Evolutionary conservation across 2,888 invertebrate species (phyloP), one percentile per base, ranked within the genome.

Genomic region (Phoenoteleia sp.): DNA sequence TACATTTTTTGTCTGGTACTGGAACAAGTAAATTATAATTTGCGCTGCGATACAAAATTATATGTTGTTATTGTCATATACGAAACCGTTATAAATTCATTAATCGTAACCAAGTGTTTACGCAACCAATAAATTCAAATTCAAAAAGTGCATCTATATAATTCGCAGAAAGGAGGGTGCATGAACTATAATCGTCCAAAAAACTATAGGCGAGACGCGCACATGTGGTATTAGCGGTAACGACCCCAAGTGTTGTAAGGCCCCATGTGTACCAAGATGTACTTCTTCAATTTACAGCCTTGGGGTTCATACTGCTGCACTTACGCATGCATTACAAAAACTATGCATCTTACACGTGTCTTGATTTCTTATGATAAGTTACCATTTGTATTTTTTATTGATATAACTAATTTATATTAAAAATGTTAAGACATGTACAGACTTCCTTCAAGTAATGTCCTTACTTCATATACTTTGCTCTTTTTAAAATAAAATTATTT

Each of bases 141-240:
- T 23, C 13, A 23, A 13, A 27, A 3, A 45, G 15, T 19, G 3
- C 2, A 17, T 52, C 39, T 13, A n/a, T 42, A 42, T 11, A 21
- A 45, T 74, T 39, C 11, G 36, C 45, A 58, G 58, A 77, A 15
- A 11, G 9, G 17, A 60, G 60, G 67, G 77, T 67, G 29, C n/a
- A 69, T 69, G 77, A 77, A 77, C 77, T 77, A 67, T 67, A 69
- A 71, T 69, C 42, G 45, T n/a, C 27, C 7, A 79, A 79, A 79
- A 79, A 79, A 79, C 27, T 11, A 23, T 60, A 47, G 52, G 15
- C 69, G 62, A 81, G 74, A 67, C 66, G 23, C 71, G 6, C 69
- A 75, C 52, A 79, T 80, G 64, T 80, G 71, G 60, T 49, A 49
- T 29, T 11, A 25, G 29, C 66, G 66, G 72, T 80, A 72, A 80